Evolutionary conservation across 2,797 vertebrate species (phyloP).

Genomic region (Sorex maritimensis): DNA sequence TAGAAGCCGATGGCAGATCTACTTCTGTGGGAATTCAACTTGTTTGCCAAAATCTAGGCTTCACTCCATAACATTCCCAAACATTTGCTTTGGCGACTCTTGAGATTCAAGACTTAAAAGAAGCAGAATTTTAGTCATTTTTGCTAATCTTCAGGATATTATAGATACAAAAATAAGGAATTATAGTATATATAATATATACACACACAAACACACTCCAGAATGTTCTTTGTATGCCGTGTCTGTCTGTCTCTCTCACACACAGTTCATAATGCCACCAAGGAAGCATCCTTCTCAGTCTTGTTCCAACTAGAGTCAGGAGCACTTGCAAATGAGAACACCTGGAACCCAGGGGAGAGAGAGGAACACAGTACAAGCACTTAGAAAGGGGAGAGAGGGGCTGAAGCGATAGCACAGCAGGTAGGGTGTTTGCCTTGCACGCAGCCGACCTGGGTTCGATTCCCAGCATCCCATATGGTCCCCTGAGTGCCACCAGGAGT

Average conservation of each 20-base stretch:
- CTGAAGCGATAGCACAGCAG: no score
- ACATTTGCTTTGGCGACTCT: conserved; percentile 1
- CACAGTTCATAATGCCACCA: no score
- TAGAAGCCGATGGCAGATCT: neutral
- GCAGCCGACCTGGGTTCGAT: no score
- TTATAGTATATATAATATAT: neutral
- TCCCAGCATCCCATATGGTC: no score
- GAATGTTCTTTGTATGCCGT: neutral
- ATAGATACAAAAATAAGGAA: neutral
- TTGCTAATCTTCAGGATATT: conserved; percentile 1
- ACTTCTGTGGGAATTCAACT: neutral
- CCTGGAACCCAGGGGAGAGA: neutral
- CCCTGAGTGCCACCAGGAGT: no score
- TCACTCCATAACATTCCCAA: neutral
- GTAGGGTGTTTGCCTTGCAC: no score
- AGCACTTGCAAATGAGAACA: neutral
- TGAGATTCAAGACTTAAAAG: neutral
- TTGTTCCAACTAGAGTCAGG: neutral
- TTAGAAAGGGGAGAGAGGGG: neutral
- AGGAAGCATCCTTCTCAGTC: neutral
- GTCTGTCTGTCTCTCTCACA: neutral
- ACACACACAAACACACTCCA: neutral
- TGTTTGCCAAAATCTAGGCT: conserved; percentile 3
- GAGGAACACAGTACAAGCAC: neutral
- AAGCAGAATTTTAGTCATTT: neutral